Base-by-base conservation (phyloP, 2,888 invertebrate species). In the Gymnocheta viridis region DNA sequence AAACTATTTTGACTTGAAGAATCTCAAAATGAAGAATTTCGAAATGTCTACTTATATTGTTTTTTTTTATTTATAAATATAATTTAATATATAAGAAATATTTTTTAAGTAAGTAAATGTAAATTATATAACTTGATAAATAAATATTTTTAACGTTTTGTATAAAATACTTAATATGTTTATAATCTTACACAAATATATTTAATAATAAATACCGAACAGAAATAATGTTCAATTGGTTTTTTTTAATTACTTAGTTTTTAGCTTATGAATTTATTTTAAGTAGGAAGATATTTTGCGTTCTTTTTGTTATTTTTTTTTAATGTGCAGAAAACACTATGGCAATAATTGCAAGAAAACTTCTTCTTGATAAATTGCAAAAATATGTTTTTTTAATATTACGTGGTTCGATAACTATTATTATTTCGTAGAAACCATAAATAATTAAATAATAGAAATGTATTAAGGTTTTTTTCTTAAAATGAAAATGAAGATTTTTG, bases 81-180 rank as follows among this genome's bases (percentile, higher is more conserved):
- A 67, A 58, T 74, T 64, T 64, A 62, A 22, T 27, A 24, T 27
- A n/a, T 56, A 58, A 77, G 47, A n/a, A 64, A 22, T 74, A 29
- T 29, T 29, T n/a, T n/a, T n/a, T 54, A 35, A 49, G 51, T 62
- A 73, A 67, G 35, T 67, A 60, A 38, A 60, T 66, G 54, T 72
- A 72, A n/a, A n/a, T 69, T 56, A 7, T 27, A 76, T 47, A 67
- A 60, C 24, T 60, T 38, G 24, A 76, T 24, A 17, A 22, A 66
- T 54, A 77, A 51, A 35, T 58, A 58, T 62, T 64, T 58, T 72
- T 72, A 41, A 69, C 24, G 51, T 51, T 67, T 66, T 77, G 78
- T 78, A 70, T 78, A 56, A 54, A 54, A 79, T 79, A 56, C 56
- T 56, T 41, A 54, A 27, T 47, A 79, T 79, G 51, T 41, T 67